Evolutionary conservation across 2,797 vertebrate genomes (phyloP), one percentile per base, ranked within the genome.

Genomic region (Xiphophorus birchmanni): DNA sequence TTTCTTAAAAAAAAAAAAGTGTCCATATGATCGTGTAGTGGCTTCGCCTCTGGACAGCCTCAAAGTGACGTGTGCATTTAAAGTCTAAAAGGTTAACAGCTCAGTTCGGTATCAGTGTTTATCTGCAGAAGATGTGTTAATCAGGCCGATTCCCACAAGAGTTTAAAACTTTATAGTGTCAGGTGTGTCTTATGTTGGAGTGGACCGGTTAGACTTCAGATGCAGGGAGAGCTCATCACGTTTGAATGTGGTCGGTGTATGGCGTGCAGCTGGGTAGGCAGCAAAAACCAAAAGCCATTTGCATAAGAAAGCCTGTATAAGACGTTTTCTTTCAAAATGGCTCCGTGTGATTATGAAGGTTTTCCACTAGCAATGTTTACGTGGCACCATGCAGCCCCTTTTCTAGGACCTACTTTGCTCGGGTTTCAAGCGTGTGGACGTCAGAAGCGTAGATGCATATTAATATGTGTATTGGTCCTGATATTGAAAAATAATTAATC

Each of bases 121-220:
- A 26, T 65, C 9, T 40, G 15, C 35, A 67, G 58, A 35, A 63
- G 32, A 63, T 1, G 4, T 29, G n/a, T 29, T 58, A 58, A 58
- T 58, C 32, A 35, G 13, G 15, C 77, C 4, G 32, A 44, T n/a
- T 80, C 26, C 63, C 35, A 74, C 7, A 10, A 10, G 0, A 67
- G 32, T 87, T 83, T 35, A 77, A 78, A 56, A 76, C 83, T 78
- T 84, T 10, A 67, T 71, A 75, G 21, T 35, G 15, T 8, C 72
- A 13, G 13, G 2, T 8, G 17, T 40, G 35, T 40, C 37, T 42
- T 26, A 40, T 40, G 18, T 40, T 69, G 4, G 35, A 23, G 37
- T 5, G 40, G 6, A 63, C 5, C 29, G 6, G 58, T 32, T 15
- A 32, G 63, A 40, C 63, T 23, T 18, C 17, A 40, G 35, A 40